phyloP scores from a whole-genome alignment of 2,888 invertebrate species.

The Leptura quadrifasciata region DNA sequence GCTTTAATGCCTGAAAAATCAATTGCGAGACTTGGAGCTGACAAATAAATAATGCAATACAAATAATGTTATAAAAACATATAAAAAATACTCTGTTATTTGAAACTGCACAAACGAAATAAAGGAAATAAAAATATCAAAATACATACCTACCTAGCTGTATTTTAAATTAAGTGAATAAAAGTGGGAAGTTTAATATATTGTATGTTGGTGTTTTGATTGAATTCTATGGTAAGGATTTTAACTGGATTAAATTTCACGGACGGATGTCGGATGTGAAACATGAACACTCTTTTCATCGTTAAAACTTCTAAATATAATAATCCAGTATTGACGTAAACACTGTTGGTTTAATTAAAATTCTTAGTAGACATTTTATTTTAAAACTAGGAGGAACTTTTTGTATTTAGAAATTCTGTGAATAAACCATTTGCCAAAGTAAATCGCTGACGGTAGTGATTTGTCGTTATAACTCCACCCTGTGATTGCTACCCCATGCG shows the following conservation, averaged over 20 bases:
- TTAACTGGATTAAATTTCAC: conserved; percentile 28
- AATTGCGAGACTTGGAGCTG: no score
- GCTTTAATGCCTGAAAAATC: no score
- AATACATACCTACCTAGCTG: conserved; percentile 8
- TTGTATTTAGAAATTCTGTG: conserved; percentile 1
- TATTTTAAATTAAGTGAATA: conserved; percentile 12
- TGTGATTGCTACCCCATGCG: conserved; percentile 52
- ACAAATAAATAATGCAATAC: no score
- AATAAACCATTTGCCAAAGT: conserved; percentile 21
- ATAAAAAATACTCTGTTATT: neutral
- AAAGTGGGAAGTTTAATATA: conserved; percentile 12
- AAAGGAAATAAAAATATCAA: conserved; percentile 11
- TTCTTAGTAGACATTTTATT: conserved; percentile 15
- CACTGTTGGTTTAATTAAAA: conserved; percentile 11
- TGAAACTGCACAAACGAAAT: neutral
- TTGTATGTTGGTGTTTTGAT: conserved; percentile 11
- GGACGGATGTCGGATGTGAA: conserved; percentile 17
- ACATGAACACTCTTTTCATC: conserved; percentile 20
- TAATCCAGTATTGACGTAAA: conserved; percentile 1
- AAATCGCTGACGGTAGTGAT: conserved; percentile 45
- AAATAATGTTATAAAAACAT: neutral
- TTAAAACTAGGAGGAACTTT: neutral
- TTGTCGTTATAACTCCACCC: conserved; percentile 50
- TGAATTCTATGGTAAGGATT: conserved; percentile 17
- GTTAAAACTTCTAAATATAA: conserved; percentile 18